A percentile compares a stretch with the other conserved stretches of the same genome.
These are phyloP conservation scores for Pinna nobilis DNA, from an alignment of 1,140 invertebrate genomes.

Conservation along the genomic window DNA sequence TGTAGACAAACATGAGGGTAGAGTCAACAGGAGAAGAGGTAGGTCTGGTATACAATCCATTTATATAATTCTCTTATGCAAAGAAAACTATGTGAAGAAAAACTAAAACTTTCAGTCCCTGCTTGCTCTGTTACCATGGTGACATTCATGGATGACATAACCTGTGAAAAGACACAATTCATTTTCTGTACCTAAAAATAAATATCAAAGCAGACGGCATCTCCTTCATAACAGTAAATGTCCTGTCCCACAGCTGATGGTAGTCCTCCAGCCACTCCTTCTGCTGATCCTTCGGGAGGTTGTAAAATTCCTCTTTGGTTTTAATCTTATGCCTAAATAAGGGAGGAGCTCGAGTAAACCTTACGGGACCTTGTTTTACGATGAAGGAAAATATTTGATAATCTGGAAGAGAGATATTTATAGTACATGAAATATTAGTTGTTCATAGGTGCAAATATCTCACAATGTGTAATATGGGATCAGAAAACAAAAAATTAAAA, in stretches of 20 bases:
- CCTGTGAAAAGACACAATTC: too few species aligned
- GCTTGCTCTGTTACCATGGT: too few species aligned
- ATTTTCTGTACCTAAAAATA: slow-evolving; percentile 75
- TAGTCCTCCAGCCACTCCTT: slow-evolving; percentile 69
- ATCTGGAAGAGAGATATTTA: slow-evolving; percentile 47
- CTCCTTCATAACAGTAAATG: slow-evolving; percentile 71
- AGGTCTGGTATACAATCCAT: too few species aligned
- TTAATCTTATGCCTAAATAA: slow-evolving; percentile 62
- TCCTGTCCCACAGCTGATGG: slow-evolving; percentile 71
- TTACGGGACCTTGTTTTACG: slow-evolving; percentile 59
- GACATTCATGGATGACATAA: too few species aligned
- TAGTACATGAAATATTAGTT: not conserved
- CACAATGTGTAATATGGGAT: too few species aligned
- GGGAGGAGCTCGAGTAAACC: slow-evolving; percentile 45
- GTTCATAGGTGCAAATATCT: not conserved
- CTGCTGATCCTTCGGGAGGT: slow-evolving; percentile 65
- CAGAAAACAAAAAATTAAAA: too few species aligned
- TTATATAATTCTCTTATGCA: too few species aligned
- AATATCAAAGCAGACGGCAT: slow-evolving; percentile 75
- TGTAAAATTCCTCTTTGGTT: slow-evolving; percentile 66
- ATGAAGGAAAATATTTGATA: slow-evolving; percentile 64
- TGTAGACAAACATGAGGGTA: too few species aligned
- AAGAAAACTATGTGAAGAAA: too few species aligned
- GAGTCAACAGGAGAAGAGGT: too few species aligned
- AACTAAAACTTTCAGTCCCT: too few species aligned